These are phyloP conservation scores for Origma solitaria DNA, from an alignment of 2,113 vertebrate genomes.

Conservation along the genomic window DNA sequence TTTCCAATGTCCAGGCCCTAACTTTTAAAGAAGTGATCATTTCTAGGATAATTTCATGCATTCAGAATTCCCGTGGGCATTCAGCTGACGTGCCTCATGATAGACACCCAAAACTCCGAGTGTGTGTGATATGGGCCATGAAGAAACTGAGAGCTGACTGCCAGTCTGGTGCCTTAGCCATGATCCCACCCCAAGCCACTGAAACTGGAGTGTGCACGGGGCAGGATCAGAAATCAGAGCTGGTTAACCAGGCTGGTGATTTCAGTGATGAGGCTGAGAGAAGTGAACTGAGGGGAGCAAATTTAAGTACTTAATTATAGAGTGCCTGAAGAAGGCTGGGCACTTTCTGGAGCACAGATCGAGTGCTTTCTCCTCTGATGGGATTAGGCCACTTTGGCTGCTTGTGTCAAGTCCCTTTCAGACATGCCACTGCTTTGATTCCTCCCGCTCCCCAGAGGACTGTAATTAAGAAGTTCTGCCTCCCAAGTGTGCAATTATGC, in stretches of 20 bases:
- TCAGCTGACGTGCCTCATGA: neutral
- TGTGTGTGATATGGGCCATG: fast-evolving
- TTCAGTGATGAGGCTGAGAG: neutral
- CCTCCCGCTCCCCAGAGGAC: neutral
- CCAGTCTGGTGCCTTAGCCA: neutral
- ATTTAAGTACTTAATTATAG: neutral
- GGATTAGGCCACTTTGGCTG: neutral
- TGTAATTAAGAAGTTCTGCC: conserved; percentile 27
- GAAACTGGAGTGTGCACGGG: fast-evolving
- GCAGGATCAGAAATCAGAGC: neutral
- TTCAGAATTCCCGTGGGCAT: neutral
- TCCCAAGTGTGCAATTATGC: neutral
- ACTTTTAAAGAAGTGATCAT: neutral
- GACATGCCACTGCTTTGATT: neutral
- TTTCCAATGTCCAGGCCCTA: neutral
- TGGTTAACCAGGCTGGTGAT: neutral
- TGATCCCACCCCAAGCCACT: neutral
- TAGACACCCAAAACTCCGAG: neutral
- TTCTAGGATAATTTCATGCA: neutral
- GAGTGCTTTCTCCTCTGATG: neutral
- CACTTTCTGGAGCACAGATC: neutral
- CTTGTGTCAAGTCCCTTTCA: conserved; percentile 4
- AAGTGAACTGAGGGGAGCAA: neutral
- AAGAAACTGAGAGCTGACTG: neutral
- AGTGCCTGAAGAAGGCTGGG: neutral